Conservation (phyloP, 2,113 vertebrate species). For the Lichenostomus cassidix region DNA sequence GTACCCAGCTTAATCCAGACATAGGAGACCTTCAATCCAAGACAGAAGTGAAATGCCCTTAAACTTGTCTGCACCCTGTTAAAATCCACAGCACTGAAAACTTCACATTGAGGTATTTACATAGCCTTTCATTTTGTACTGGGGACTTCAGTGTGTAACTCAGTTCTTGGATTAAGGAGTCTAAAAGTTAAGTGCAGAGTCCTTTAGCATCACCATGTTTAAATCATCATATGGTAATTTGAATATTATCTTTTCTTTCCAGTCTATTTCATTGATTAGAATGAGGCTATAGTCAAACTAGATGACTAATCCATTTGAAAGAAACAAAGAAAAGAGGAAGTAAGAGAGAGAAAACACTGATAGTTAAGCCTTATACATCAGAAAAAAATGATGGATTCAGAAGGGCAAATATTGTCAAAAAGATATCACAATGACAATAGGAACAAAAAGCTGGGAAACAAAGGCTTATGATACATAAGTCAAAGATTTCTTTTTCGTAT, state of each 20-base stretch:
- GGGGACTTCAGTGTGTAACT: not conserved
- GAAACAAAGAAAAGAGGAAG: not conserved
- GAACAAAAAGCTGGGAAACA: not conserved
- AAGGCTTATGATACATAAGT: not conserved
- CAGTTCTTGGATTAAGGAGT: not conserved
- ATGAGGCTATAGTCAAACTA: not conserved
- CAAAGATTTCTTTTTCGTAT: not conserved
- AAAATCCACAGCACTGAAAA: not conserved
- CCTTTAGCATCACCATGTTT: not conserved
- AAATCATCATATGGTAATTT: not conserved
- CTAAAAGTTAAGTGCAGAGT: not conserved
- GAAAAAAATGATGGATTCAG: not conserved
- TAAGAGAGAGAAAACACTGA: not conserved
- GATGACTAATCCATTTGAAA: not conserved
- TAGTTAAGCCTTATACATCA: not conserved
- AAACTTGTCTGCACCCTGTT: not conserved
- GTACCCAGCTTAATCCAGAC: not conserved
- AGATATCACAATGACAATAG: not conserved
- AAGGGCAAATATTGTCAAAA: not conserved
- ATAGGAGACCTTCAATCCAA: rapidly evolving
- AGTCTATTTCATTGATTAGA: not conserved
- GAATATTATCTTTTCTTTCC: not conserved
- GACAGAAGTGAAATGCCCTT: not conserved
- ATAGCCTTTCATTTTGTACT: not conserved
- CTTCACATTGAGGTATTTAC: not conserved